phyloP scores from a whole-genome alignment of 2,888 invertebrate species.

The Ernsta delagoae region DNA sequence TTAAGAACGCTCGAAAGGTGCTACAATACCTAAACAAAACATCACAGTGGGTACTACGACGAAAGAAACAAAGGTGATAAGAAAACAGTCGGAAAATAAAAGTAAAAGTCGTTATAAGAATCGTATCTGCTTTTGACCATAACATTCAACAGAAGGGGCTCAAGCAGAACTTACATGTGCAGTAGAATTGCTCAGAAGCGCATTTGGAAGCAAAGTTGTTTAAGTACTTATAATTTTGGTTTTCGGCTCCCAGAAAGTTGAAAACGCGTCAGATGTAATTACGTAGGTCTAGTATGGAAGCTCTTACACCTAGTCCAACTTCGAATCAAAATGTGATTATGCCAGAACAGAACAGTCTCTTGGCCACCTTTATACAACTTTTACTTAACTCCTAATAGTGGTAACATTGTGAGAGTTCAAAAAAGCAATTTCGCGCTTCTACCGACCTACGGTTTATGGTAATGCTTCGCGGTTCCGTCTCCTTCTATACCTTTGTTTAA shows the following conservation, averaged over 20 bases:
- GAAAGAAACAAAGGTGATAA: not conserved
- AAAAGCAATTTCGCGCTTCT: constrained; percentile 76
- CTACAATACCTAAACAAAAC: too few relatives aligned
- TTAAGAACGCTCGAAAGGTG: too few relatives aligned
- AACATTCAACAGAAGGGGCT: constrained; percentile 42
- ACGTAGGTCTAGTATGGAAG: constrained; percentile 44
- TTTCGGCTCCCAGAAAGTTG: constrained; percentile 54
- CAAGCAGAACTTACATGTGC: constrained; percentile 55
- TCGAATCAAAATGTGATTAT: constrained; percentile 64
- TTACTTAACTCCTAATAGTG: constrained; percentile 72
- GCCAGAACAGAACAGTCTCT: constrained; percentile 54
- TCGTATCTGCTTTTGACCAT: constrained; percentile 39
- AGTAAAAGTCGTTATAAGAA: constrained; percentile 36
- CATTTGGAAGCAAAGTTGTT: constrained; percentile 61
- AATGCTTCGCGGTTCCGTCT: constrained; percentile 66
- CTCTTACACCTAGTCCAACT: constrained; percentile 56
- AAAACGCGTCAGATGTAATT: constrained; percentile 50
- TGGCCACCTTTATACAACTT: constrained; percentile 70
- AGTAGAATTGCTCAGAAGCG: constrained; percentile 76
- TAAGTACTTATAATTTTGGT: constrained; percentile 75
- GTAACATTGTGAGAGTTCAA: constrained; percentile 78
- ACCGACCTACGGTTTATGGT: constrained; percentile 75
- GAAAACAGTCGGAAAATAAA: constrained; percentile 19
- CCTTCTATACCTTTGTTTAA: constrained; percentile 77
- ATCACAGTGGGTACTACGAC: too few relatives aligned